phyloP scores from a whole-genome alignment of 1,140 invertebrate species.

The Tachypleus tridentatus region DNA sequence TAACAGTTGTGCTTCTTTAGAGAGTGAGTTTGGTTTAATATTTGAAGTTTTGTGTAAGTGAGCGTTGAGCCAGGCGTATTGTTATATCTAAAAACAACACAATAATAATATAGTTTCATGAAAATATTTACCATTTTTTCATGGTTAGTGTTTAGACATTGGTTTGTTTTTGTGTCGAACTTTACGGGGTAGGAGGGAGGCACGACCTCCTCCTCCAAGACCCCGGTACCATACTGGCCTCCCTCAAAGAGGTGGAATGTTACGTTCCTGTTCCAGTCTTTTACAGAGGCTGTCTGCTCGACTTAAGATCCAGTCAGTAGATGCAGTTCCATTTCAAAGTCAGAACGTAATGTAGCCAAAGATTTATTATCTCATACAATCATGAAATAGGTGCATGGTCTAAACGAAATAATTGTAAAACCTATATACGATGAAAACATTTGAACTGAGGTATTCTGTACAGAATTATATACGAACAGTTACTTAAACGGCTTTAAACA shows the following conservation, averaged over 20 bases:
- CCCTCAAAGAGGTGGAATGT: neutral
- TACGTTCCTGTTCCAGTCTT: slow-evolving; percentile 14
- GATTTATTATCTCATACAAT: neutral
- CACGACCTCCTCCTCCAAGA: too few species aligned
- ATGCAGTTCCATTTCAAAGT: neutral
- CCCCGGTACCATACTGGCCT: neutral
- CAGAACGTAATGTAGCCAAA: slow-evolving; percentile 1
- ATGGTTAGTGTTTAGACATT: too few species aligned
- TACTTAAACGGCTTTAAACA: neutral
- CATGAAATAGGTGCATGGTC: neutral
- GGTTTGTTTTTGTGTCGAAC: too few species aligned
- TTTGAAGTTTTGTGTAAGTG: too few species aligned
- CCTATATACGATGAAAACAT: neutral
- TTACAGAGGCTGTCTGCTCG: slow-evolving; percentile 12
- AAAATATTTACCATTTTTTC: too few species aligned
- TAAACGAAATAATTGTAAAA: neutral
- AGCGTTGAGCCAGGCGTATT: too few species aligned
- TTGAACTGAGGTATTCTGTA: neutral
- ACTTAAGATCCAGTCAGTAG: slow-evolving; percentile 4
- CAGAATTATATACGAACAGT: neutral
- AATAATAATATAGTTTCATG: too few species aligned
- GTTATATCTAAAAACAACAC: too few species aligned
- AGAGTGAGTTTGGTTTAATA: too few species aligned
- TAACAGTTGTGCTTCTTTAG: too few species aligned
- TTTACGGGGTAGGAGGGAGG: too few species aligned